Evolutionary conservation across 2,797 vertebrate species (phyloP), one percentile per base, ranked within the genome.

Genomic region (Ceryle rudis): DNA sequence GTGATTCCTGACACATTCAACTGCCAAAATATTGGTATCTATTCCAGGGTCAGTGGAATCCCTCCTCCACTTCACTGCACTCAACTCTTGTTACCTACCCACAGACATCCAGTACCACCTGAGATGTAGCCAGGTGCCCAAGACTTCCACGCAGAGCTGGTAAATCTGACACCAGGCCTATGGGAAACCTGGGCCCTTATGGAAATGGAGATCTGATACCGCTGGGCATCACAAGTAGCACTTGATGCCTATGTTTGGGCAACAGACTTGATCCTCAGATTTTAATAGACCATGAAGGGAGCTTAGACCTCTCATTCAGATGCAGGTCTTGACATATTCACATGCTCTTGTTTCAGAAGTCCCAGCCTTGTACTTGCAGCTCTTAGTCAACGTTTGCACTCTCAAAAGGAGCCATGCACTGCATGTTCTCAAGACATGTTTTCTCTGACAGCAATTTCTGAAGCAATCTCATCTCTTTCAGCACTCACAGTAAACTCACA

Each of bases 391-490:
- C 13, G 33, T 61, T 14, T 7, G 1, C 6, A 1, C n/a, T 80
- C 73, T 20, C 1, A 0, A 81, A 46, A 35, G 39, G 13, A 64
- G 60, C 52, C 58, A 23, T 52, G 64, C 44, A 9, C 41, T 19
- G 33, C 7, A 1, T n/a, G 16, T 17, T 55, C 58, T 46, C 15
- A 4, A 41, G 22, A 21, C 11, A 1, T 2, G 2, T 41, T 55
- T 35, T 15, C 66, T 81, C 44, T n/a, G 44, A 58, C 11, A 21
- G 26, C 26, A 8, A 3, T 47, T 23, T n/a, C 65, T 92, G 54
- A 44, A 51, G 65, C 42, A 61, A 6, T 12, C 37, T 73, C 11
- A 60, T 28, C 7, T 39, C 54, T 55, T 22, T 28, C 26, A 54
- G 14, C 33, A 1, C n/a, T 33, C 41, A 13, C 57, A 31, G 11